Base-by-base conservation (phyloP, 92 coral and sea anemone species). In the Zoanthus gigantus region DNA sequence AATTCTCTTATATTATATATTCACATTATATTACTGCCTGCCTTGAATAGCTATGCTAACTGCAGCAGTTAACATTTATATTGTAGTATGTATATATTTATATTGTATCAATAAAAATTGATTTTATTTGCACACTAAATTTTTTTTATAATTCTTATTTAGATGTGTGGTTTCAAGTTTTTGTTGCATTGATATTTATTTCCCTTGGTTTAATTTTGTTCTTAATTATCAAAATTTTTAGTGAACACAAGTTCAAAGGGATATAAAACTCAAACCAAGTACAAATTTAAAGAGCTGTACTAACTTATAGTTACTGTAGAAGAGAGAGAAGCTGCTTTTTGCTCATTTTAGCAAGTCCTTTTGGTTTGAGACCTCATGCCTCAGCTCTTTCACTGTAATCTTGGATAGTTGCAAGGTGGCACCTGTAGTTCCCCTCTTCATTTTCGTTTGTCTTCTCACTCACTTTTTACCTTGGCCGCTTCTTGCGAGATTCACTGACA, bases 351-450 rank as follows among this genome's bases (percentile, higher is more conserved):
- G 32, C 69, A 61, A 61, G 69, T 17, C 69, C 69, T 29, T 61
- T 61, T 61, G 69, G 69, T 17, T 61, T 61, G 69, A 61, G 69
- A 61, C 69, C 69, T 61, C 69, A n/a, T 61, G 69, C 69, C 69
- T 61, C 29, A 61, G 69, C 69, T 61, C 69, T 61, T 61, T 61
- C 69, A 61, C 29, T 61, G 69, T 61, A 30, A 61, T 61, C 30
- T 61, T 61, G 14, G 65, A 57, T 57, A 57, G 18, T 57, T 57
- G 18, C 65, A 57, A 57, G 18, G 17, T 57, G 65, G 65, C 65
- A 57, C n/a, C 65, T 57, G 65, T 11, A 57, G 65, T 12, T 57
- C 65, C 9, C 61, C 42, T 57, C 65, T n/a, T 9, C 17, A 57
- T 4, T 61, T 60, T 13, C 67, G 67, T 23, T 23, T 23, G 23